Evolutionary conservation across 1,140 invertebrate genomes (phyloP), one percentile per base, ranked within the genome.

Genomic region (Zophobas atratus): DNA sequence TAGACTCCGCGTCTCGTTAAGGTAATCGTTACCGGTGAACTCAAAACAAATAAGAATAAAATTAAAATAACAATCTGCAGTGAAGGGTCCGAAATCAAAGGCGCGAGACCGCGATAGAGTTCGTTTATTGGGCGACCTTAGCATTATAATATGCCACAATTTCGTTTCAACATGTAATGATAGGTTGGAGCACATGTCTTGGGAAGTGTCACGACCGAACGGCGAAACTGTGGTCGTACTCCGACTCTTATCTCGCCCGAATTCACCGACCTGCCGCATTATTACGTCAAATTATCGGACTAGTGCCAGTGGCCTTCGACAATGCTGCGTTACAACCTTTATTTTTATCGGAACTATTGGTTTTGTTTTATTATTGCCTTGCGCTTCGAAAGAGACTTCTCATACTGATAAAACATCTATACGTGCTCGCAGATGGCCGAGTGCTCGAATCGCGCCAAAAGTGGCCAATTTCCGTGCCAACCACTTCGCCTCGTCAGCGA

Each of bases 151-250:
- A 78, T 57, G 80, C 73, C 80, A 82, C 80, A 82, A 82, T 81
- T 82, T 82, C 60, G 81, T 82, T 82, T 78, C 81, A 81, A 80
- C 80, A 80, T 75, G 75, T 82, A 82, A 82, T 82, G 78, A 82
- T 82, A 81, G 81, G 80, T 80, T 82, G 74, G 77, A 51, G 77
- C 73, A 80, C 75, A 81, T 77, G 80, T 81, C 78, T 77, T 60
- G 76, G 63, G 75, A 80, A 79, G 80, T 81, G 81, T 79, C 81
- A 81, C 77, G 79, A 80, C 76, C 77, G 72, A 75, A 38, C 39
- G 60, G 70, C 70, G 56, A 73, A 73, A 73, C 71, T 73, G 48
- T 56, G 71, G 49, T 51, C 41, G 39, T 72, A 72, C 55, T 73
- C 43, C 55, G 71, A 56, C 70, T 74, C 60, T 74, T 71, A 74